Evolutionary conservation across 1,140 invertebrate genomes (phyloP), one percentile per base, ranked within the genome.

Genomic region (Zaprionus vittiger): DNA sequence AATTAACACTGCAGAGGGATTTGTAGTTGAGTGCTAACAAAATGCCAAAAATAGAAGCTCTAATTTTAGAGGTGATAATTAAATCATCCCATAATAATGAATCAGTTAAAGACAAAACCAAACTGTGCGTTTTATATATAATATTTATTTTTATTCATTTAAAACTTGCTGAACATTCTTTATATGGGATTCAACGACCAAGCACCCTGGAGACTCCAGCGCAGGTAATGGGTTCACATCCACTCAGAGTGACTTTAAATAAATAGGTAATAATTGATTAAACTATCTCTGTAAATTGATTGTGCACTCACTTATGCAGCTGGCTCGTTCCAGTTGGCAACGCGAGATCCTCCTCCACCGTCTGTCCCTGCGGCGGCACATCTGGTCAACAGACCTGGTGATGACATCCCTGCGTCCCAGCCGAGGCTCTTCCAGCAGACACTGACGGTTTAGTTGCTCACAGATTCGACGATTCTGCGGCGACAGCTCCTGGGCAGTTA

Each of bases 321-420:
- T 52, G 15, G 75, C 84, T 0, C 44, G 28, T 6, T 57, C 14
- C 31, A 89, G 22, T 17, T 89, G 55, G 34, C 84, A 89, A 0
- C 81, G 85, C 6, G 78, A 26, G 0, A 89, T 28, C 24, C 67
- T 38, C 0, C 41, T 71, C 84, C 84, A 89, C 7, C 26, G 54
- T 0, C 5, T 7, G 24, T 5, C 11, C 0, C 0, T 3, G 0
- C 0, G 4, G 0, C 84, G 55, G 14, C 84, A 89, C 15, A 31
- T 11, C 2, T 1, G 11, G 31, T 89, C 90, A 4, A 90, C 44
- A 5, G 37, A 5, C 3, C 17, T 44, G 1, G 79, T 71, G 0
- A 81, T 41, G 31, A 74, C 75, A 34, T 81, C 82, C 4, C 37
- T 7, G 5, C 12, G 31, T 34, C 83, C 83, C 17, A 67, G 14